Evolutionary conservation across 2,888 invertebrate species (phyloP), one percentile per base, ranked within the genome.

Genomic region (Cheilosia variabilis): DNA sequence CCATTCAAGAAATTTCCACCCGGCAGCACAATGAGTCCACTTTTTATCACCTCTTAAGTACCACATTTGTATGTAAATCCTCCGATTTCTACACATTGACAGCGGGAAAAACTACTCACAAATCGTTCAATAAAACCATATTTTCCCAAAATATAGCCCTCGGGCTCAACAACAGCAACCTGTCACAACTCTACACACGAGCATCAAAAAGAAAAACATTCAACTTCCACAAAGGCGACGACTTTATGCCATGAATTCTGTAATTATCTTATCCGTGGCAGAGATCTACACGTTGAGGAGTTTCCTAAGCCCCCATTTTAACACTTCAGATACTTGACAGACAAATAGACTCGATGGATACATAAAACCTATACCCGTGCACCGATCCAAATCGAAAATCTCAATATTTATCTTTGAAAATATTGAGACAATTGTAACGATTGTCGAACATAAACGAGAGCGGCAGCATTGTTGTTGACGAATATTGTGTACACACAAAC

Each of bases 361-460:
- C 65, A 78, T 63, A 80, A 84, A 65, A 63, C 58, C 37, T 45
- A 37, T 9, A 31, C 31, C 27, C 27, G 5, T 34, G 55, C 13
- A 65, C 13, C 47, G 58, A 66, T 55, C 63, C 55, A 50, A 79
- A 73, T 43, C 78, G 71, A 31, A 81, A 81, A 86, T 81, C 76
- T 72, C 52, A 45, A 66, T 68, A 86, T 86, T 86, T 86, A 86
- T 86, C 53, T 71, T 75, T 82, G 87, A 88, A 88, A 88, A 88
- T 88, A 87, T 87, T 87, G 87, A 86, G 88, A 87, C 88, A 88
- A 88, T 88, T 88, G 88, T 88, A 87, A 87, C 88, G 88, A 88
- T 80, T 87, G 88, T 87, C 87, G 84, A 71, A 87, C 79, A 87
- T 79, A 73, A 83, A 79, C 52, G 52, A 77, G 68, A 80, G 71